Evolutionary conservation across 1,140 invertebrate species (phyloP).

Genomic region (Drosophila nigrodunni): DNA sequence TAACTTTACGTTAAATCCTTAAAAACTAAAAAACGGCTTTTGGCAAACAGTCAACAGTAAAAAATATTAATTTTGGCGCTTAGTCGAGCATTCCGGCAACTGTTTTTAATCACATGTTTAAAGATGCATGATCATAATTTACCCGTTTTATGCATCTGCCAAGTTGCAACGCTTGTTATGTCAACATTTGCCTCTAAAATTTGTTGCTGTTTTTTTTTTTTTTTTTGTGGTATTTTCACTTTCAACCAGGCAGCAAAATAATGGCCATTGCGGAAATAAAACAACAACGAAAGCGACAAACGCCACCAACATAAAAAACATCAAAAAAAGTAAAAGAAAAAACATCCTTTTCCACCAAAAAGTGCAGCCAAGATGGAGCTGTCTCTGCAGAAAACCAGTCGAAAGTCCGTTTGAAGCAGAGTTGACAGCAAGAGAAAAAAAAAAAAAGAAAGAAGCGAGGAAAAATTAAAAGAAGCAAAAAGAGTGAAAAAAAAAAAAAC

Average conservation of each 20-base stretch:
- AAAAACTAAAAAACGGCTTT: too few species aligned
- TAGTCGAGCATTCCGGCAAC: background rate
- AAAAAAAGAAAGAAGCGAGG: slow-evolving; percentile 10
- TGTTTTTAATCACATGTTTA: slow-evolving; percentile 10
- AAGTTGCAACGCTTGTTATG: slow-evolving; percentile 49
- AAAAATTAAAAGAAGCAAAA: background rate
- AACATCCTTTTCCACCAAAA: slow-evolving; percentile 76
- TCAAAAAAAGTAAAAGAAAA: slow-evolving; percentile 39
- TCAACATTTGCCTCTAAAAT: slow-evolving; percentile 65
- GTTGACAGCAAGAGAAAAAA: slow-evolving; percentile 48
- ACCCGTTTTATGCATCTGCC: slow-evolving; percentile 22
- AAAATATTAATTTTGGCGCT: background rate
- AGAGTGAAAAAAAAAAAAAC: slow-evolving; percentile 27
- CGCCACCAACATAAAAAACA: slow-evolving; percentile 45
- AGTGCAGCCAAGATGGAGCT: slow-evolving; percentile 39
- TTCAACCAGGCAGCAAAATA: slow-evolving; percentile 62
- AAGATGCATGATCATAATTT: slow-evolving; percentile 18
- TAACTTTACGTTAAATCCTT: too few species aligned
- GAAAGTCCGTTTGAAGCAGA: slow-evolving; percentile 52
- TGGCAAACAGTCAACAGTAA: too few species aligned
- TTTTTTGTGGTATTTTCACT: slow-evolving; percentile 68
- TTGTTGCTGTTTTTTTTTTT: slow-evolving; percentile 25
- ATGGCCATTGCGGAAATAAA: slow-evolving; percentile 75
- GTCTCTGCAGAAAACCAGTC: slow-evolving; percentile 57
- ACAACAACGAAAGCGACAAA: slow-evolving; percentile 69